Base-by-base conservation (phyloP, 2,888 invertebrate genomes). In the Punctoribates punctum region DNA sequence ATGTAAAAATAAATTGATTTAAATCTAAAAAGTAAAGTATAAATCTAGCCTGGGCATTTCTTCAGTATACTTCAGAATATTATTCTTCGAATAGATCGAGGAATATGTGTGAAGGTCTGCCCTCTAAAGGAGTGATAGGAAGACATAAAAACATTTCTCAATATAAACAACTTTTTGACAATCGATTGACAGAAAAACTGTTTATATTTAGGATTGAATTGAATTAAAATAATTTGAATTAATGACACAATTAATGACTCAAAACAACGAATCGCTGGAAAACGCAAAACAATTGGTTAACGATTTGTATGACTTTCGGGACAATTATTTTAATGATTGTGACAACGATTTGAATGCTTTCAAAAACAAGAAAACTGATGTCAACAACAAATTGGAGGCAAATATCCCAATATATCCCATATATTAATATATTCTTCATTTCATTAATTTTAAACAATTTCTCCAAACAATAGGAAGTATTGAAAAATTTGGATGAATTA, bases 251-350 rank as follows among this genome's bases (percentile, higher is more conserved):
- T 51, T 51, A 51, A 51, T 51, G 51, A 51, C n/a, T 51, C 9
- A 51, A 51, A 51, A 51, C 51, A 51, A 51, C 9, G 20, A 51
- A 51, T 51, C 51, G n/a, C 51, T 51, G n/a, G 51, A 51, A 51
- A 51, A 6, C 2, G 51, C 51, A 51, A 65, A 65, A 65, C 65
- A 65, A 34, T 65, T 65, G 38, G 89, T 92, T 0, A 85, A 88
- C 78, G 85, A 87, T 0, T 83, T 92, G 70, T 91, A 90, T 83
- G 81, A 85, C 42, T 92, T 88, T 83, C 87, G 91, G 81, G 91
- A 93, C 83, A 87, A 90, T 81, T 93, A 90, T 84, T 92, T 92
- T 85, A 34, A 15, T 4, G 38, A 29, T 65, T 29, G 65, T 34
- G 34, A 65, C n/a, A 34, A 20, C 25, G 34, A 29, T 65, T 29